Conservation (phyloP, 2,888 invertebrate species). For the Cataglyphis rosenhaueri region DNA sequence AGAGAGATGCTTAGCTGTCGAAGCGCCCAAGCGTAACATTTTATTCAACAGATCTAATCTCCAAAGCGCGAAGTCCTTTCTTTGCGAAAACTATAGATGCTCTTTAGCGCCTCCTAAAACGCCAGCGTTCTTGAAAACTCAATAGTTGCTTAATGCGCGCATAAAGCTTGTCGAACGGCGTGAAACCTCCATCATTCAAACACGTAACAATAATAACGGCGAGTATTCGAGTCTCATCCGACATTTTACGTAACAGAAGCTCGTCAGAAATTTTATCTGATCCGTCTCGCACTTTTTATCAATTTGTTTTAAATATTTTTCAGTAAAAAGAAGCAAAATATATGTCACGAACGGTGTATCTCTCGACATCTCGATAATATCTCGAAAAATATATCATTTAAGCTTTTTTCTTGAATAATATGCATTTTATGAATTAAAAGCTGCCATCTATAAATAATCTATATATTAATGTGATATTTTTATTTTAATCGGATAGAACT, state of each 20-base stretch:
- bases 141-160: constrained; percentile 65
- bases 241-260: constrained; percentile 35
- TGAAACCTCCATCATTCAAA: constrained; percentile 43
- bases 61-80: constrained; percentile 17
- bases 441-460: not conserved
- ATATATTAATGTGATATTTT: not conserved
- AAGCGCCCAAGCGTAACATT: constrained; percentile 28
- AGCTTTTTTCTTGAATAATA: not conserved
- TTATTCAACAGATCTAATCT: constrained; percentile 50
- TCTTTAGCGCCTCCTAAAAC: constrained; percentile 55
- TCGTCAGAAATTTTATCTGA: constrained; percentile 13
- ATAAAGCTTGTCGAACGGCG: constrained; percentile 15
- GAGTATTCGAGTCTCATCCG: not conserved
- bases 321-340: not conserved
- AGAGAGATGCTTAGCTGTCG: not conserved
- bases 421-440: not conserved
- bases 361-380: not conserved
- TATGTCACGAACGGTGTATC: not conserved
- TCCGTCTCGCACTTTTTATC: constrained; percentile 13
- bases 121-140: constrained; percentile 63
- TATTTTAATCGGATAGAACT: not conserved
- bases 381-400: constrained; percentile 5
- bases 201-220: constrained; percentile 50
- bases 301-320: constrained; percentile 18
- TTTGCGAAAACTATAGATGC: constrained; percentile 39